Conservation (phyloP, 2,113 vertebrate genomes). For the Sporophila hypoxantha region DNA sequence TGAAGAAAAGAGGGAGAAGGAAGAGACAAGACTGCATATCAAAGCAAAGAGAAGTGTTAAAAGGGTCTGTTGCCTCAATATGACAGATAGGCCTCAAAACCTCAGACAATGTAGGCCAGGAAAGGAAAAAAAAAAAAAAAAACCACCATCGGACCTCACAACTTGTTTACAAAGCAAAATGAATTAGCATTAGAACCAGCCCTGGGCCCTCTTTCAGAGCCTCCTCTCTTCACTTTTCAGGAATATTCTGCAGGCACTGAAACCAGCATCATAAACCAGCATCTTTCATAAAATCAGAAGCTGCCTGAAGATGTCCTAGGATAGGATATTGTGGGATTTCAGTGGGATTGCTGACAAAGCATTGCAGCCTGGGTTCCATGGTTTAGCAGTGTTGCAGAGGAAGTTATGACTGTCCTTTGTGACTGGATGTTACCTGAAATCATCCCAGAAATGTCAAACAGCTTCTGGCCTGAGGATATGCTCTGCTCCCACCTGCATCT, state of each 20-base stretch:
- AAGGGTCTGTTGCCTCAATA: constrained; percentile 78
- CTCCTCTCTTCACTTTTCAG: background rate
- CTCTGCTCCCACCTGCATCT: background rate
- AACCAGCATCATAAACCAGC: background rate
- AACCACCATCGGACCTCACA: constrained; percentile 65
- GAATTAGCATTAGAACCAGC: constrained; percentile 80
- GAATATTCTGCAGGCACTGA: background rate
- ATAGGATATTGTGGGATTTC: background rate
- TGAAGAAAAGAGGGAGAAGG: constrained; percentile 73
- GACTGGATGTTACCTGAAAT: background rate
- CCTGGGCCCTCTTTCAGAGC: background rate
- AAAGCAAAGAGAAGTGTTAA: constrained; percentile 84
- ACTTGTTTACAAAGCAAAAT: constrained; percentile 76
- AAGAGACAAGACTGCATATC: constrained; percentile 85
- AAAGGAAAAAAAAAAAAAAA: constrained; percentile 21
- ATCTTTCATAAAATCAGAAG: background rate
- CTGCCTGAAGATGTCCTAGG: background rate
- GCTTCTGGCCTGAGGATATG: background rate
- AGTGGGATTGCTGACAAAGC: background rate
- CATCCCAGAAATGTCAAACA: background rate
- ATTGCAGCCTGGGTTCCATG: background rate
- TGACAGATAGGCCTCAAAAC: constrained; percentile 79
- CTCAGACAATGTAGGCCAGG: constrained; percentile 75
- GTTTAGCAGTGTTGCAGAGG: background rate
- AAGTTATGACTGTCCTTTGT: background rate